Evolutionary conservation across 1,140 invertebrate genomes (phyloP).

Genomic region (Microvelia longipes): DNA sequence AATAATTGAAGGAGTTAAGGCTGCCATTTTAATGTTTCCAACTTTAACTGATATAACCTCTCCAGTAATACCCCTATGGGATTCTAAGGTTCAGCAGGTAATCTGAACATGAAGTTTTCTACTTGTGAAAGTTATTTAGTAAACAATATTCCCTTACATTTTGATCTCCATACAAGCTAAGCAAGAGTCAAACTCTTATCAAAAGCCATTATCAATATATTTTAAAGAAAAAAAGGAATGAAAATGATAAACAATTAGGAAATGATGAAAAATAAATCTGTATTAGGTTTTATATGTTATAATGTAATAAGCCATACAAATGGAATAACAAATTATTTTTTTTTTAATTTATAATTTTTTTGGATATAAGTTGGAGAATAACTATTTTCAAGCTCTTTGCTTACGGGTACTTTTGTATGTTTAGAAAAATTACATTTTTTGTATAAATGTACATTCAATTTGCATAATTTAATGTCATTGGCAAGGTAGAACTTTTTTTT

Average conservation of each 20-base stretch:
- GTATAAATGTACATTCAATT: neutral
- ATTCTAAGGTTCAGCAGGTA: too few species aligned
- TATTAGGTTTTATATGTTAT: slow-evolving; percentile 17
- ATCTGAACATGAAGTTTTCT: too few species aligned
- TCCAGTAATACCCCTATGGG: too few species aligned
- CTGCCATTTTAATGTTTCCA: too few species aligned
- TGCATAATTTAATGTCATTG: neutral
- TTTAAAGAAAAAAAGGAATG: too few species aligned
- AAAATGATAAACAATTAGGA: neutral
- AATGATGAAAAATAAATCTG: slow-evolving; percentile 16
- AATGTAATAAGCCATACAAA: slow-evolving; percentile 19
- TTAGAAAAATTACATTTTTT: slow-evolving; percentile 7
- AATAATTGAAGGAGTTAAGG: too few species aligned
- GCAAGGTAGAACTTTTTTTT: neutral
- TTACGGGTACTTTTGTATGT: neutral
- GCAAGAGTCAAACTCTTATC: too few species aligned
- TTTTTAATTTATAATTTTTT: neutral
- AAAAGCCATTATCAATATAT: too few species aligned
- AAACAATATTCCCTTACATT: too few species aligned
- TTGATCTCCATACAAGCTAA: too few species aligned
- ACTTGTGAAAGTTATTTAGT: too few species aligned
- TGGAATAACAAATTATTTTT: slow-evolving; percentile 15
- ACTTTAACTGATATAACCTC: too few species aligned
- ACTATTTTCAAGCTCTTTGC: slow-evolving; percentile 6
- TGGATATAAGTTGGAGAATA: slow-evolving; percentile 4